phyloP scores from a whole-genome alignment of 2,888 invertebrate genomes.

The Resseliella maxima region DNA sequence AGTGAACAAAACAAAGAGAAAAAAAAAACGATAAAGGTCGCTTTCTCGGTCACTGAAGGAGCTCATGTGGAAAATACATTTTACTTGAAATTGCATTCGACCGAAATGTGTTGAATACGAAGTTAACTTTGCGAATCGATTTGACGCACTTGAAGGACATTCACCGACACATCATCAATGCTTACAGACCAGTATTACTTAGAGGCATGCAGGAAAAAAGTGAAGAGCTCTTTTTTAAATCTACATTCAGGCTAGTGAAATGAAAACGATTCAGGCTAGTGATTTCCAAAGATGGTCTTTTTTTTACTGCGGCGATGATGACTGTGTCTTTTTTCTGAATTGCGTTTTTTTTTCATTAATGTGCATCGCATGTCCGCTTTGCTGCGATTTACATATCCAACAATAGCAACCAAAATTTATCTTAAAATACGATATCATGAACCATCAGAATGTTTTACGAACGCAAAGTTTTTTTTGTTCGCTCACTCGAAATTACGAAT shows the following conservation, averaged over 20 bases:
- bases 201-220: neutral
- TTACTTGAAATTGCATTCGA: conserved; percentile 32
- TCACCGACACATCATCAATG: neutral
- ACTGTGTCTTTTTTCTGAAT: neutral
- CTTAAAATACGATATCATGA: neutral
- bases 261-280: neutral
- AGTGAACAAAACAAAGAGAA: neutral
- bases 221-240: neutral
- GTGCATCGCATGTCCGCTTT: neutral
- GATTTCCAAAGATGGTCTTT: neutral
- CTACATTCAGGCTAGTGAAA: too few relatives aligned
- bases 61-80: conserved; percentile 51
- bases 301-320: neutral
- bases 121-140: neutral
- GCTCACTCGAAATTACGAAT: too few relatives aligned
- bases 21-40: neutral
- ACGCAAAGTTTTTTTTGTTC: too few relatives aligned
- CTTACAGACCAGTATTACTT: neutral
- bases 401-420: neutral
- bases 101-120: neutral
- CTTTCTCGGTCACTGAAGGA: conserved; percentile 28
- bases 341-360: neutral
- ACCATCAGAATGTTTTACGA: neutral
- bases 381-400: conserved; percentile 37
- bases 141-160: conserved; percentile 6